Base-by-base conservation (phyloP, 2,888 invertebrate genomes). In the Fissipunctia ypsillon region DNA sequence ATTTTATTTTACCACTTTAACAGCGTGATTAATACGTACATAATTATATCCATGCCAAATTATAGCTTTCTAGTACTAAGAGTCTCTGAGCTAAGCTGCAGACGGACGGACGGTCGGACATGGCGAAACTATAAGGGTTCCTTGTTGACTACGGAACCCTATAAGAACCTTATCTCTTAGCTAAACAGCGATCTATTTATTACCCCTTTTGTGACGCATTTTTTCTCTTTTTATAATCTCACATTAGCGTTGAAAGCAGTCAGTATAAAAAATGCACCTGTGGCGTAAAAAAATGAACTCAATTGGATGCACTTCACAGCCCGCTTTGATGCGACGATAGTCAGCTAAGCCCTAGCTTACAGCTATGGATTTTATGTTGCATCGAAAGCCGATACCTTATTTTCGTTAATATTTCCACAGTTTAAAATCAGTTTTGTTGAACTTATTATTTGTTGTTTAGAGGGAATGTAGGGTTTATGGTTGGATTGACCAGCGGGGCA, bases 261-360 rank as follows among this genome's bases (percentile, higher is more conserved):
- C 57, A 57, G 69, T 28, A 64, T 73, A 59, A 67, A 82, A 74
- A 76, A 72, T 71, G 70, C 52, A 57, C 22, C 9, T 45, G 60
- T 61, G 65, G 66, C 56, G 69, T 83, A 61, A 76, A 79, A 48
- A 69, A 76, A 69, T n/a, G 0, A 54, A n/a, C 35, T 68, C 67
- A 50, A 66, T 75, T n/a, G 68, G 48, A 61, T 77, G 80, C 76
- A 77, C 80, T 76, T 74, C 69, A 70, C 12, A 68, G 54, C 66
- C 14, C 31, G 19, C 71, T 70, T 66, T 48, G 63, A 74, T 52
- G 60, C 35, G 22, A 45, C 35, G 43, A 19, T 7, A 35, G 16
- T 16, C 14, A 25, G 6, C n/a, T 70, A 22, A 73, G 41, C 38
- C 16, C 12, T 14, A 38, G 14, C 10, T 57, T 31, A 31, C 5